Evolutionary conservation across 2,888 invertebrate species (phyloP).

Genomic region (Antitype chi): DNA sequence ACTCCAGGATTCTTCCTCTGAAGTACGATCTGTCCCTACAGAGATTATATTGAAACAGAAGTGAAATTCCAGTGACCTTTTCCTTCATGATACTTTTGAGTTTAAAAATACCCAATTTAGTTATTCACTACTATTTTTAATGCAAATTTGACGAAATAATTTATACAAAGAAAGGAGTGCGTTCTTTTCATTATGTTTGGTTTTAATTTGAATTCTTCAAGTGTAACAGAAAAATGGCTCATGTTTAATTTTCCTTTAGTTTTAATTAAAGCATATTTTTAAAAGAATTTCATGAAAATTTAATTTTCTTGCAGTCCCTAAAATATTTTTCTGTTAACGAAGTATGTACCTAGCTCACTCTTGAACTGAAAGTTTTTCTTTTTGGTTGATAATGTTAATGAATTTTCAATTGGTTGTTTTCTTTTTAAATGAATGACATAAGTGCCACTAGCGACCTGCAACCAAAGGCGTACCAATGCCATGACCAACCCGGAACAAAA

Average conservation of each 20-base stretch:
- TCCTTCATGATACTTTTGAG: not conserved
- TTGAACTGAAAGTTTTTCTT: not conserved
- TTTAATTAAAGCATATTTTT: slow-evolving; percentile 47
- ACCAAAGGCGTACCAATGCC: not conserved
- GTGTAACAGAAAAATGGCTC: slow-evolving; percentile 18
- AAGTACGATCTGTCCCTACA: not conserved
- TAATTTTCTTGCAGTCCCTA: not conserved
- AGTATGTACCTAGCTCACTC: slow-evolving; percentile 2
- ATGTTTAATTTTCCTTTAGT: slow-evolving; percentile 36
- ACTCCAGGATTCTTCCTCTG: not conserved
- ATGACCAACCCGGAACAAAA: not conserved
- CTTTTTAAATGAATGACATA: not conserved
- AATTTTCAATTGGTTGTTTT: too few relatives aligned
- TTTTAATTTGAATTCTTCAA: slow-evolving; percentile 50
- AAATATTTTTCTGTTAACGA: slow-evolving; percentile 9
- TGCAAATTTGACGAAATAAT: slow-evolving; percentile 27
- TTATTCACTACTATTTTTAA: slow-evolving; percentile 2
- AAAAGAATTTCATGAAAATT: slow-evolving; percentile 23
- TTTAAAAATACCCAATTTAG: not conserved
- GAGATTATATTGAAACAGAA: not conserved
- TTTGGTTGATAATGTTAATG: not conserved
- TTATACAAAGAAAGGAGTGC: slow-evolving; percentile 21
- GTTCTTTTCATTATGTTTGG: slow-evolving; percentile 29
- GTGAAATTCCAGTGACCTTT: not conserved
- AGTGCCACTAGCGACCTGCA: not conserved